Evolutionary conservation across 1,140 invertebrate species (phyloP), one percentile per base, ranked within the genome.

Genomic region (Leptinotarsa defecta): DNA sequence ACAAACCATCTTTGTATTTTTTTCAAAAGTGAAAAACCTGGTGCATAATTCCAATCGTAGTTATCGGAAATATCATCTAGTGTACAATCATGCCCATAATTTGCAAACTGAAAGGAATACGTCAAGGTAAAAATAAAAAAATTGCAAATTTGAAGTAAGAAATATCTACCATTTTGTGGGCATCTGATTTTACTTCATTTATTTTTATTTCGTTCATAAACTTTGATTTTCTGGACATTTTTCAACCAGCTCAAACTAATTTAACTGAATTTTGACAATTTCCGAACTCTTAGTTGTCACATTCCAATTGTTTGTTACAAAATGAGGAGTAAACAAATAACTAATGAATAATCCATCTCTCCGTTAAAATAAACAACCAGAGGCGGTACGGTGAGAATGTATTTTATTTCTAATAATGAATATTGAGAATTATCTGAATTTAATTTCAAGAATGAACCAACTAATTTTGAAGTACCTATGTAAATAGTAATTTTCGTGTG

Each of bases 81-180:
- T 13, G 76, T 76, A 49, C 81, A 82, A 43, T 81, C 80, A 63
- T 82, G 81, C 20, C 81, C 81, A 64, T 80, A 80, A 71, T 76
- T 77, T 13, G 76, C 64, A 76, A 82, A 82, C 81, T 82, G 64
- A 20, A 65, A 65, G 20, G 20, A n/a, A 62, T 62, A n/a, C 15
- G 61, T 8, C 34, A 43, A 43, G 34, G 34, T 43, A 3, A 43
- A 43, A 43, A 43, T 43, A 11, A 63, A 34, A 22, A 75, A 74
- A 17, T 67, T 13, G 20, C 22, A 70, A 75, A 75, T 19, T 27
- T 73, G 19, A 43, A 73, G 67, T 48, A 61, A 27, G 8, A 43
- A 43, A 43, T 43, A 43, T 43, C 34, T 65, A 65, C 64, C 64
- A 65, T 65, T 34, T 65, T 65, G 64, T 65, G 64, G 20, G 64